Evolutionary conservation across 2,888 invertebrate species (phyloP).

Genomic region (Spodoptera exigua): DNA sequence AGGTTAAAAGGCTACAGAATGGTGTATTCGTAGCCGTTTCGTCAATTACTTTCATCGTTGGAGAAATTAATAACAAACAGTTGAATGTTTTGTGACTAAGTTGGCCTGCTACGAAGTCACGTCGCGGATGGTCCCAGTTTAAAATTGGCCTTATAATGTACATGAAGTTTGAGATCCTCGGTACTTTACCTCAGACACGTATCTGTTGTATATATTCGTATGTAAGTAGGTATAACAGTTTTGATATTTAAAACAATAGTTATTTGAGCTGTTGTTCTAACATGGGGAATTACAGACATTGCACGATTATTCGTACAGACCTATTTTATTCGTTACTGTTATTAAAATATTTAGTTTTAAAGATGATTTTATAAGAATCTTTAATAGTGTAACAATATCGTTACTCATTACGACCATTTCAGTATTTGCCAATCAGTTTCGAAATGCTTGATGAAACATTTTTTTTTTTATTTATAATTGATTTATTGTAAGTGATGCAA

Average conservation of each 20-base stretch:
- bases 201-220: neutral
- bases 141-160: slow-evolving; percentile 26
- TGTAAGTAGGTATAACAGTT: slow-evolving; percentile 4
- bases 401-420: no score
- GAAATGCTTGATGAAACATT: no score
- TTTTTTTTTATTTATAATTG: no score
- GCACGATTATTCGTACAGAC: no score
- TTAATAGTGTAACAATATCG: no score
- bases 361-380: no score
- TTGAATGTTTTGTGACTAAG: slow-evolving; percentile 11
- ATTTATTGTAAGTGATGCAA: no score
- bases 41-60: slow-evolving; percentile 37
- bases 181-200: neutral
- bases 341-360: no score
- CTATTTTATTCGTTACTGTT: no score
- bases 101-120: slow-evolving; percentile 23
- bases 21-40: slow-evolving; percentile 31
- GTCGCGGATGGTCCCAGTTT: slow-evolving; percentile 24
- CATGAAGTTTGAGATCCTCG: neutral
- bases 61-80: slow-evolving; percentile 52
- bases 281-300: no score
- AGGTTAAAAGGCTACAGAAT: slow-evolving; percentile 21
- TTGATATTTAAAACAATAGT: slow-evolving; percentile 22
- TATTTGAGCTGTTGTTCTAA: neutral
- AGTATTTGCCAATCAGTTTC: no score